phyloP scores from a whole-genome alignment of 2,888 invertebrate species.

The Carabus problematicus region DNA sequence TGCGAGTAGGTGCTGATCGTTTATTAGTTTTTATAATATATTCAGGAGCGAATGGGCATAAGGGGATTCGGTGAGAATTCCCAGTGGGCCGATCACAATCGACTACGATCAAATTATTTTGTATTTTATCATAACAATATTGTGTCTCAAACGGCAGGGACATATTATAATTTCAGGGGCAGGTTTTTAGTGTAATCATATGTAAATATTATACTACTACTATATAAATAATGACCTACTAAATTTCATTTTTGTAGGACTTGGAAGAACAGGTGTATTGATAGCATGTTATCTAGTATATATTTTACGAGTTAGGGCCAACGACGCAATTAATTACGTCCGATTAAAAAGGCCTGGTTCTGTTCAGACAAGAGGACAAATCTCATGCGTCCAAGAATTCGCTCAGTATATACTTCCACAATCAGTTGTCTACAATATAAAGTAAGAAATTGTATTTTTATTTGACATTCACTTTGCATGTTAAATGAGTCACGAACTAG shows the following conservation, averaged over 20 bases:
- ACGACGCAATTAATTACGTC: conserved; percentile 82
- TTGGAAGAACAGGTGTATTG: conserved; percentile 85
- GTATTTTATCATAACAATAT: background rate
- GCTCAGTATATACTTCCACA: conserved; percentile 80
- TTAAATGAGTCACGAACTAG: no score
- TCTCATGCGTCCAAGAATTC: conserved; percentile 81
- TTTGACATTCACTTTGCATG: conserved; percentile 30
- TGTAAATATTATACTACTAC: no score
- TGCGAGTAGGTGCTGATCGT: no score
- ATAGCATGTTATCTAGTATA: conserved; percentile 88
- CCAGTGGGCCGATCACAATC: no score
- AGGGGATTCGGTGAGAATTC: no score
- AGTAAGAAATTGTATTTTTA: conserved; percentile 59
- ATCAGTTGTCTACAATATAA: conserved; percentile 75
- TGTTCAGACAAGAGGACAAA: conserved; percentile 84
- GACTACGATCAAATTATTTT: no score
- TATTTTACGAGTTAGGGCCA: conserved; percentile 75
- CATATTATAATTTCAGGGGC: no score
- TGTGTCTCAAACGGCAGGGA: background rate
- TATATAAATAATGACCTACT: background rate
- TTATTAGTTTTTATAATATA: no score
- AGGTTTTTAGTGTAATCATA: no score
- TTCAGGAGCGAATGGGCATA: no score
- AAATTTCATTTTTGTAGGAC: conserved; percentile 62
- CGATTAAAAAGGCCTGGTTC: conserved; percentile 78